A percentile compares a stretch with the other conserved stretches of the same genome.
These are phyloP conservation scores for Aspidapion aeneum DNA, from an alignment of 2,888 invertebrate species.

Conservation along the genomic window DNA sequence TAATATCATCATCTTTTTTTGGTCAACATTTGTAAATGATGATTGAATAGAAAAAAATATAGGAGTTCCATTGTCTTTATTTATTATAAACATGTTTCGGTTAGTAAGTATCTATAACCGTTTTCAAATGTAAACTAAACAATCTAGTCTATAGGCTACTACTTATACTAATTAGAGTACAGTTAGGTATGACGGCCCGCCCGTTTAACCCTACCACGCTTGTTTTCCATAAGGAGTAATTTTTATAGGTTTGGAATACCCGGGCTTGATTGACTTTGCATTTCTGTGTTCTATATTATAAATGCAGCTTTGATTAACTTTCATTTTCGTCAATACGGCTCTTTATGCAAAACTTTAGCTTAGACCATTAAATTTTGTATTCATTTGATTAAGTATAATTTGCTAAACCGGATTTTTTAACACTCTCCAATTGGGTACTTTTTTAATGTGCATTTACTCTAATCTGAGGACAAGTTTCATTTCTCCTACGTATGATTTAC, in stretches of 20 bases:
- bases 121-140: too few species aligned
- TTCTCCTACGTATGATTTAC: background rate
- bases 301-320: background rate
- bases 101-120: too few species aligned
- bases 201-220: too few species aligned
- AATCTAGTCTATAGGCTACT: too few species aligned
- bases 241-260: background rate
- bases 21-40: too few species aligned
- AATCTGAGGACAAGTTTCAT: background rate
- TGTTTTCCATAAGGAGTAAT: too few species aligned
- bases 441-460: background rate
- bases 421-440: background rate
- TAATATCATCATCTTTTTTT: slow-evolving; percentile 12
- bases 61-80: too few species aligned
- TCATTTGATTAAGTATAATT: background rate
- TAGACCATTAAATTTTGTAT: background rate
- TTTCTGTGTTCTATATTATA: background rate
- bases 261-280: background rate
- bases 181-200: too few species aligned
- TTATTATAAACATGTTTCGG: too few species aligned
- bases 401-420: background rate
- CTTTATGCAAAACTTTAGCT: background rate
- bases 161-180: too few species aligned
- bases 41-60: too few species aligned
- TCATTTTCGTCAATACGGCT: background rate